A percentile compares a stretch with the other conserved stretches of the same genome.
These are phyloP conservation scores for Dendrocincla fuliginosa DNA, from an alignment of 2,797 vertebrate genomes.

Conservation along the genomic window DNA sequence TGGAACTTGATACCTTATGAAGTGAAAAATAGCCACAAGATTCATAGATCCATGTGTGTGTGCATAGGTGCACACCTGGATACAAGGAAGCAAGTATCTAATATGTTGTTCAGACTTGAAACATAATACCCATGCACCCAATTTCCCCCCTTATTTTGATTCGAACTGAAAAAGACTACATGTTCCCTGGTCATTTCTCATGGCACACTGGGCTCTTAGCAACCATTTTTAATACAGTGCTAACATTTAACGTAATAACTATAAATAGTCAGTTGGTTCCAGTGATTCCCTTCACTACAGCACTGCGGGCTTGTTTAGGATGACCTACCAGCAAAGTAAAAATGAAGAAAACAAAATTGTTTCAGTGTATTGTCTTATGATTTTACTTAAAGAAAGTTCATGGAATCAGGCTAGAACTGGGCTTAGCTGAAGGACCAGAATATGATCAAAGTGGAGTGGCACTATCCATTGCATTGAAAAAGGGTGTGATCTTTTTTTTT, in stretches of 20 bases:
- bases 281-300: not conserved
- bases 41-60: not conserved
- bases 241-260: not conserved
- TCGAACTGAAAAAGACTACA: not conserved
- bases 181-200: not conserved
- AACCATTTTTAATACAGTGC: not conserved
- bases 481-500: not conserved
- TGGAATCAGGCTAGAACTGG: not conserved
- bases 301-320: not conserved
- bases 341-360: not conserved
- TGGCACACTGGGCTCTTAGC: not conserved
- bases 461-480: not conserved
- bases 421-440: not conserved
- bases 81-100: not conserved
- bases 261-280: not conserved
- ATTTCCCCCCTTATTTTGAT: not conserved
- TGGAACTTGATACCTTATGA: not conserved
- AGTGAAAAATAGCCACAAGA: not conserved
- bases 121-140: not conserved
- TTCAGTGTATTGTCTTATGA: not conserved
- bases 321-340: not conserved
- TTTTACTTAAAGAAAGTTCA: not conserved
- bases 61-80: fast-evolving
- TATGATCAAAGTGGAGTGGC: not conserved
- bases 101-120: not conserved